Conservation (phyloP, 2,888 invertebrate genomes). For the Tryphoninae sp. region DNA sequence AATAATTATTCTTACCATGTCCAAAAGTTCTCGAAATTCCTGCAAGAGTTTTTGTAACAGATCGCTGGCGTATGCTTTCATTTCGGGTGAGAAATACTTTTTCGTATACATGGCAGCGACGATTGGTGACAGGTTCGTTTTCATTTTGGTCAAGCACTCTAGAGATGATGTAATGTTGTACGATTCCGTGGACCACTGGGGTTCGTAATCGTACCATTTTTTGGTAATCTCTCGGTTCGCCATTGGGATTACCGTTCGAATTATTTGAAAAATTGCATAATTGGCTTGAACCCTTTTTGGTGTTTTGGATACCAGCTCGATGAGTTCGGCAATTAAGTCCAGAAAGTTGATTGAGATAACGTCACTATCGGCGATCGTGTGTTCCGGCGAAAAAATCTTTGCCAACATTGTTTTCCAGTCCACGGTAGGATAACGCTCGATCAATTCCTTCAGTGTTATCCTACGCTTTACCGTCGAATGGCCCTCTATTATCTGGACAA, state of each 20-base stretch:
- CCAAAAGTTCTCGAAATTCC: slow-evolving; percentile 94
- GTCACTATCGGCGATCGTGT: slow-evolving; percentile 86
- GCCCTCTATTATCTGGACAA: too few species aligned
- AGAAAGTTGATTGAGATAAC: slow-evolving; percentile 88
- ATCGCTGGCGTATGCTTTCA: slow-evolving; percentile 87
- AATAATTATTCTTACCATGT: slow-evolving; percentile 86
- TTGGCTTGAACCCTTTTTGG: slow-evolving; percentile 90
- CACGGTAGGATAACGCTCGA: slow-evolving; percentile 88
- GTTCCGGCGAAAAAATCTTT: slow-evolving; percentile 87
- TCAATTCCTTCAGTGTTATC: slow-evolving; percentile 87
- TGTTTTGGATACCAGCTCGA: slow-evolving; percentile 83
- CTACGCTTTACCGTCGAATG: too few species aligned
- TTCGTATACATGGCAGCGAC: slow-evolving; percentile 93
- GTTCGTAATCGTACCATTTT: slow-evolving; percentile 78
- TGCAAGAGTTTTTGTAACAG: slow-evolving; percentile 71
- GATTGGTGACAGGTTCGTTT: slow-evolving; percentile 88
- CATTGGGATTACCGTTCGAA: slow-evolving; percentile 89
- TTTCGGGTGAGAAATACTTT: slow-evolving; percentile 92
- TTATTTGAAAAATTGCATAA: slow-evolving; percentile 96
- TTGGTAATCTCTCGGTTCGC: slow-evolving; percentile 89
- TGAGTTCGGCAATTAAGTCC: slow-evolving; percentile 88
- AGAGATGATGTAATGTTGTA: slow-evolving; percentile 87
- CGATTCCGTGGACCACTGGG: too few species aligned
- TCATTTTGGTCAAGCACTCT: slow-evolving; percentile 92
- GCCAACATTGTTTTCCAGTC: slow-evolving; percentile 94